A percentile compares a stretch with the other conserved stretches of the same genome.
Conservation (phyloP, 2,797 vertebrate genomes). For the Macropus fuliginosus region DNA sequence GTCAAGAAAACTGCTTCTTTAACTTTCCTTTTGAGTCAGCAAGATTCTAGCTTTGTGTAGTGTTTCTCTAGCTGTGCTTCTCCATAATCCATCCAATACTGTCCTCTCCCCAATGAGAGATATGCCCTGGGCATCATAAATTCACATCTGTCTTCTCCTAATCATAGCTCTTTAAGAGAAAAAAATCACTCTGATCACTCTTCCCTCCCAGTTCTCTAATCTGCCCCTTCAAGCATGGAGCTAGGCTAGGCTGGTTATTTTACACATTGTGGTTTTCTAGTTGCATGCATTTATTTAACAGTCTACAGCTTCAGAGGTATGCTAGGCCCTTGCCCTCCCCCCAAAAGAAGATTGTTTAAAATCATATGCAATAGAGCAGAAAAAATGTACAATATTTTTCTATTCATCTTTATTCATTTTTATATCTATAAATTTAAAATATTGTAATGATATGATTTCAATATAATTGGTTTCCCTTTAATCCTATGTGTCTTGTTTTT, state of each 20-base stretch:
- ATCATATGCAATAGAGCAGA: not conserved
- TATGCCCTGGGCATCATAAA: not conserved
- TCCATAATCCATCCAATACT: not conserved
- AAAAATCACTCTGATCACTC: not conserved
- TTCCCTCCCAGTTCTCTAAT: not conserved
- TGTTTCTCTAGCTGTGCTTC: not conserved
- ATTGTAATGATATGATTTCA: not conserved
- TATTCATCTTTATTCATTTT: not conserved
- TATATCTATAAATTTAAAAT: not conserved
- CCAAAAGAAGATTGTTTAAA: not conserved
- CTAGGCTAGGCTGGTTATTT: not conserved
- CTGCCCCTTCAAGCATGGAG: not conserved
- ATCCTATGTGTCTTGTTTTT: not conserved
- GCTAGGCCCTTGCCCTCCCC: not conserved
- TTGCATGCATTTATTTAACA: not conserved
- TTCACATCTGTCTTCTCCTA: not conserved
- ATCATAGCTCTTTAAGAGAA: not conserved
- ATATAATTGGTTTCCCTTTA: not conserved
- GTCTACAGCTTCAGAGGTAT: not conserved
- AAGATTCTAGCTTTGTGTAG: not conserved
- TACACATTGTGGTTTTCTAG: not conserved
- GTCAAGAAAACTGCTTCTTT: not conserved
- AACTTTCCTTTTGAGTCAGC: not conserved
- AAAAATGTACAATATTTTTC: not conserved
- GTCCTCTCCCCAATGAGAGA: not conserved